Percentiles rank a stretch among this genome's conserved stretches.
Conservation (phyloP, 2,113 vertebrate species). For the Microcebus tavaratra region DNA sequence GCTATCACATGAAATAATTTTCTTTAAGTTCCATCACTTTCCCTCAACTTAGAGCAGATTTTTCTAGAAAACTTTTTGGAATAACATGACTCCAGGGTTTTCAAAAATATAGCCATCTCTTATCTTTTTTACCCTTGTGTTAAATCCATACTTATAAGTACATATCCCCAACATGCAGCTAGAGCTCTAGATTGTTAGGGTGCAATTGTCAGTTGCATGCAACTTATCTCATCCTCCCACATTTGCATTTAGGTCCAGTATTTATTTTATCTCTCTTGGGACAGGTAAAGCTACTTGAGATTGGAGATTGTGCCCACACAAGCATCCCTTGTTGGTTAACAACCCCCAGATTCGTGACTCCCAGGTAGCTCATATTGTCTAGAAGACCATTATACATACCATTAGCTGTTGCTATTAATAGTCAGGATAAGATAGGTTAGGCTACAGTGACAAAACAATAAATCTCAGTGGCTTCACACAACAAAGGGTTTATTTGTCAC, state of each 20-base stretch:
- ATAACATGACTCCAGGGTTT: neutral
- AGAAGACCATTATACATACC: neutral
- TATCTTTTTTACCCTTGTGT: neutral
- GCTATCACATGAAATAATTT: neutral
- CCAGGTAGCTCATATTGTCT: neutral
- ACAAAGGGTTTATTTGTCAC: neutral
- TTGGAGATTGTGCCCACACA: neutral
- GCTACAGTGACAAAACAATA: conserved; percentile 14
- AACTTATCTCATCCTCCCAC: neutral
- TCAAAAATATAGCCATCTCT: neutral
- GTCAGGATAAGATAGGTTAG: neutral
- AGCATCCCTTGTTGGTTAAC: neutral
- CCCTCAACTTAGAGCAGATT: neutral
- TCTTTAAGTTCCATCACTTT: neutral
- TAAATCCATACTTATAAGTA: neutral
- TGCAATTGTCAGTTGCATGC: neutral
- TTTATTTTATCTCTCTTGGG: neutral
- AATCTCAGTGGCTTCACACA: neutral
- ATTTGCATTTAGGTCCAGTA: neutral
- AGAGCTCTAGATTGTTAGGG: neutral
- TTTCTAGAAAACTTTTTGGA: conserved; percentile 9
- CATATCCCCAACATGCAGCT: neutral
- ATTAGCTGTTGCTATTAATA: neutral
- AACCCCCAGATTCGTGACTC: neutral
- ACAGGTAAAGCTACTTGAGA: neutral